Evolutionary conservation across 2,888 invertebrate genomes (phyloP).

Genomic region (Lasioglossum figueresi): DNA sequence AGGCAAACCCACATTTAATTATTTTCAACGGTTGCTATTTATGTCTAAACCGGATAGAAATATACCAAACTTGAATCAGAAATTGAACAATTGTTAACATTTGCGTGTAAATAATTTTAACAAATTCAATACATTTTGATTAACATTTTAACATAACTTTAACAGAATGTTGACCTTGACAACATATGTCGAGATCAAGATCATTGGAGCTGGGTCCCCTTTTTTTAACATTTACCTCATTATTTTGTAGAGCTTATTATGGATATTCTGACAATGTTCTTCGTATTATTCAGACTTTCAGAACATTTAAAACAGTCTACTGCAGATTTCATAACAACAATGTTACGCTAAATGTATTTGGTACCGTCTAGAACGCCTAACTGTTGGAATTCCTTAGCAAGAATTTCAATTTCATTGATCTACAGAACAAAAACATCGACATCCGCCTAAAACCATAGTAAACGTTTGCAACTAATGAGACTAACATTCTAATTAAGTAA

Average conservation of each 20-base stretch:
- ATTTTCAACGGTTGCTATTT: not conserved
- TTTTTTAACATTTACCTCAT: no score
- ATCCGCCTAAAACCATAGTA: not conserved
- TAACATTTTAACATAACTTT: no score
- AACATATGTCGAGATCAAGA: no score
- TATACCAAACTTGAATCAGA: not conserved
- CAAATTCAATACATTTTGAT: no score
- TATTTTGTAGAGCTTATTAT: not conserved
- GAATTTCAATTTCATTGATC: slow-evolving; percentile 1
- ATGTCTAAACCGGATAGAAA: not conserved
- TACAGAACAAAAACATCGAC: not conserved
- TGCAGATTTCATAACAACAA: not conserved
- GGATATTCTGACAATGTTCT: not conserved
- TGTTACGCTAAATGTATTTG: no score
- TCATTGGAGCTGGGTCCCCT: no score
- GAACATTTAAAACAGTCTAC: not conserved
- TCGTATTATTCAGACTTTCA: not conserved
- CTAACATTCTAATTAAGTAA: slow-evolving; percentile 9
- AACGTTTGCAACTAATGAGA: slow-evolving; percentile 6
- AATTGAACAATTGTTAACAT: not conserved
- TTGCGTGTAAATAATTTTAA: not conserved
- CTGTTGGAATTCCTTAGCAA: not conserved
- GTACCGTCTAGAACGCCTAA: no score
- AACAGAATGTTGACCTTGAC: no score
- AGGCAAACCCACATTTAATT: not conserved